Percentiles rank a stretch among this genome's conserved stretches.
Conservation (phyloP, 2,113 vertebrate species). For the Scomber japonicus region DNA sequence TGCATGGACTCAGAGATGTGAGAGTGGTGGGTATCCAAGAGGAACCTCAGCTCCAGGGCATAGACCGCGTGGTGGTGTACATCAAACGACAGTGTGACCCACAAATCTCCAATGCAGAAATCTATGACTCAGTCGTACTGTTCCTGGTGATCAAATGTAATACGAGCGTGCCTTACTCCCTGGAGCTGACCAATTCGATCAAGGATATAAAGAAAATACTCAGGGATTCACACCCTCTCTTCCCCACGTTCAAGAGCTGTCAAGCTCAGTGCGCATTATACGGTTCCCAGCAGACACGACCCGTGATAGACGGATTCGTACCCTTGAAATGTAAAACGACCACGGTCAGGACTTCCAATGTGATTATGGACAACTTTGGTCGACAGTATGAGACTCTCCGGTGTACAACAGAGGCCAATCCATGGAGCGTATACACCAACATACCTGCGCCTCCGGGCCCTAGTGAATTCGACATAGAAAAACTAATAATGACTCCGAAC, state of each 20-base stretch:
- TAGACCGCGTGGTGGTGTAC: background rate
- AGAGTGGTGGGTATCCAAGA: background rate
- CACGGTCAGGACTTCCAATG: background rate
- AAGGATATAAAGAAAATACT: too few species aligned
- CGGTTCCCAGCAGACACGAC: background rate
- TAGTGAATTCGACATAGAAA: too few species aligned
- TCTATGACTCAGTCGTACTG: background rate
- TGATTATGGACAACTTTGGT: background rate
- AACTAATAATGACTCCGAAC: background rate
- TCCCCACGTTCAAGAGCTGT: too few species aligned
- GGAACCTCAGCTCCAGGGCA: background rate
- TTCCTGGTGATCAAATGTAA: background rate
- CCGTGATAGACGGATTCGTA: background rate
- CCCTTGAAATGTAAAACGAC: background rate
- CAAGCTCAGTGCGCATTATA: too few species aligned
- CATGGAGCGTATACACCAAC: too few species aligned
- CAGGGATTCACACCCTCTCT: too few species aligned
- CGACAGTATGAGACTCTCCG: background rate
- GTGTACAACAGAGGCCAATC: background rate
- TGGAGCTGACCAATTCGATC: too few species aligned
- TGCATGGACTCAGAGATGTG: too few species aligned
- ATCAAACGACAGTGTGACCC: background rate
- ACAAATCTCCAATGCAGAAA: too few species aligned
- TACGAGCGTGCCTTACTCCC: background rate
- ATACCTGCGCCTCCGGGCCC: too few species aligned